Base-by-base conservation (phyloP, 2,113 vertebrate genomes). In the Heliornis fulica region DNA sequence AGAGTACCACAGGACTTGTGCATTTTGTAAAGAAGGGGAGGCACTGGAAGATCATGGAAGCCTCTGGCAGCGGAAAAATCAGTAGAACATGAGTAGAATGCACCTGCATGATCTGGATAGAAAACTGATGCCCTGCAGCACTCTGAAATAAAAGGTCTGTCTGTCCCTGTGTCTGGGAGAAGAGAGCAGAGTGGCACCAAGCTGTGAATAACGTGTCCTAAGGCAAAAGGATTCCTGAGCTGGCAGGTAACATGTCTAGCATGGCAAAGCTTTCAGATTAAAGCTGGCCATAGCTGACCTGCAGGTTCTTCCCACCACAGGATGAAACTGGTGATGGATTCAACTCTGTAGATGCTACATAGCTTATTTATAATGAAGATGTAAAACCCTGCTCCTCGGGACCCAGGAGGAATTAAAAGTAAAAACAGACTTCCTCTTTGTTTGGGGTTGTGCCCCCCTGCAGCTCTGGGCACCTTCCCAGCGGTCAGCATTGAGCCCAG, bases 381-480 rank as follows among this genome's bases (percentile, higher is more conserved):
- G 46, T 13, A 79, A 95, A 92, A 11, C 28, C 22, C 46, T 15
- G 28, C 65, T 94, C 13, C 69, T 91, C 51, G 75, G 40, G 34
- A 79, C 77, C 40, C 69, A 68, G 64, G 31, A 94, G 87, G 80
- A 87, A 84, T 93, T 83, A 87, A 96, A 78, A 78, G 56, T 81
- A 64, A 91, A 95, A 96, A 16, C 83, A 89, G 80, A 75, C 54
- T 86, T 91, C 66, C 31, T 93, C 36, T 81, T 83, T 63, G 83
- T 72, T 45, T 63, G 32, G 8, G 7, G 26, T 1, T 34, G 77
- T 85, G 78, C 71, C 13, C 1, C 31, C 36, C 38, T 83, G 15
- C 53, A 83, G 83, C 83, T 88, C 59, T 65, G 83, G 79, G 71
- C 20, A 1, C 20, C 32, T 92, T 85, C 88, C 75, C 90, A 90